Evolutionary conservation across 2,888 invertebrate species (phyloP).

Genomic region (Acrocyrtus sp.): DNA sequence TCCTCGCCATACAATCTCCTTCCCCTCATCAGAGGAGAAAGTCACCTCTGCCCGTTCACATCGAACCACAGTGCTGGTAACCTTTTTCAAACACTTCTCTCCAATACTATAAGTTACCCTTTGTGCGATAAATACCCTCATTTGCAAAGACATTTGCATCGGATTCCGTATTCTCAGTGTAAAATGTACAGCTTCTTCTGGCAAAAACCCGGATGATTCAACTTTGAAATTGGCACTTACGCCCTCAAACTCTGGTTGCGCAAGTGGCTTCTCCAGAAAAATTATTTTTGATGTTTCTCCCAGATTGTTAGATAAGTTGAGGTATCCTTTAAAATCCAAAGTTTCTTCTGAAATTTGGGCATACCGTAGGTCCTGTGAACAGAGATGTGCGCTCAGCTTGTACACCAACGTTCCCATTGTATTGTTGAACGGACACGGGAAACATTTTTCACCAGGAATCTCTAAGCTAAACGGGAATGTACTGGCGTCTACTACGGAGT

Average conservation of each 20-base stretch:
- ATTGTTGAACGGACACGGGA: slow-evolving; percentile 39
- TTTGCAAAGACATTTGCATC: slow-evolving; percentile 16
- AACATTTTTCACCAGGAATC: slow-evolving; percentile 28
- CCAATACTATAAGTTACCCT: slow-evolving; percentile 29
- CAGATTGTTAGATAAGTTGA: slow-evolving; percentile 14
- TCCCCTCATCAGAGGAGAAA: background rate
- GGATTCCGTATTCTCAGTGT: slow-evolving; percentile 24
- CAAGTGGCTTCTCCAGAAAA: slow-evolving; percentile 22
- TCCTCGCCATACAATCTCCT: slow-evolving; percentile 37
- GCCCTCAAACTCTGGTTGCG: background rate
- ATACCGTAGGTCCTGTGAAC: slow-evolving; percentile 32
- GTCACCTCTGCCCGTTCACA: slow-evolving; percentile 35
- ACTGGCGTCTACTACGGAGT: slow-evolving; percentile 30
- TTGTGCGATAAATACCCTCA: slow-evolving; percentile 36
- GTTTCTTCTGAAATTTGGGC: slow-evolving; percentile 38
- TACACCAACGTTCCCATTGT: slow-evolving; percentile 28
- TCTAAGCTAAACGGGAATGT: slow-evolving; percentile 42
- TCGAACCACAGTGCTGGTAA: slow-evolving; percentile 28
- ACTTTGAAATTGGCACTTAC: slow-evolving; percentile 21
- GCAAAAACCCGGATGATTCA: slow-evolving; percentile 30
- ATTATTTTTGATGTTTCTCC: slow-evolving; percentile 6
- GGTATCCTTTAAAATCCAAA: slow-evolving; percentile 37
- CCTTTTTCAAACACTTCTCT: slow-evolving; percentile 41
- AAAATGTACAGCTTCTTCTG: slow-evolving; percentile 40
- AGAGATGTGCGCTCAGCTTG: slow-evolving; percentile 36